Evolutionary conservation across 2,797 vertebrate genomes (phyloP).

Genomic region (Rhabdophis nuchalis): DNA sequence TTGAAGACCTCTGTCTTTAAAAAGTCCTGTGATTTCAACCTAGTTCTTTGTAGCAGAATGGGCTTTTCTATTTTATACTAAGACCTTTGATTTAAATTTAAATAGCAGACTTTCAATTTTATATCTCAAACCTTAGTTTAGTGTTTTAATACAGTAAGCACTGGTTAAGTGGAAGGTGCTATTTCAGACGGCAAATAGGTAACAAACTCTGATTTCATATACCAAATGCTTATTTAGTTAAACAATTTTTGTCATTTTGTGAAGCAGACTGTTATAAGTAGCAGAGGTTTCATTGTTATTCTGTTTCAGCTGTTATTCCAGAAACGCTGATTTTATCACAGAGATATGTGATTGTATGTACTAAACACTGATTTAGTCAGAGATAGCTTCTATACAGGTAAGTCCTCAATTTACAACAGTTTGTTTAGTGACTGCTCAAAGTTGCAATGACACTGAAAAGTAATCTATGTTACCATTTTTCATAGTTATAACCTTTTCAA

Average conservation of each 20-base stretch:
- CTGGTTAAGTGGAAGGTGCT: neutral
- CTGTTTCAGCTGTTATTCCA: neutral
- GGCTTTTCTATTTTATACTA: neutral
- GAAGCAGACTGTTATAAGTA: neutral
- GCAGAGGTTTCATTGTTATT: neutral
- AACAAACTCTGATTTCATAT: neutral
- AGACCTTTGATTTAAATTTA: neutral
- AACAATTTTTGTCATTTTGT: neutral
- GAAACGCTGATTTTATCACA: no score
- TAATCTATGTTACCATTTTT: no score
- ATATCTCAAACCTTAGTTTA: neutral
- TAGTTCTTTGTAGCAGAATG: neutral
- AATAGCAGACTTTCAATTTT: neutral
- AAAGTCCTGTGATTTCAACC: neutral
- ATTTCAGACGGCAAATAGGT: neutral
- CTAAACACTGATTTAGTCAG: no score
- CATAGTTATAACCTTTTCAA: no score
- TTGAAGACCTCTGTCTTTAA: no score
- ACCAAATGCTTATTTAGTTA: neutral
- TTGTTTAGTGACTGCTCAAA: no score
- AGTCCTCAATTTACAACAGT: no score
- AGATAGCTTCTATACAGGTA: no score
- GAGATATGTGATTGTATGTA: no score
- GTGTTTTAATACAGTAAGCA: neutral
- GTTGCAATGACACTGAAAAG: no score